phyloP scores from a whole-genome alignment of 2,797 vertebrate genomes.

The Prunella strophiata region DNA sequence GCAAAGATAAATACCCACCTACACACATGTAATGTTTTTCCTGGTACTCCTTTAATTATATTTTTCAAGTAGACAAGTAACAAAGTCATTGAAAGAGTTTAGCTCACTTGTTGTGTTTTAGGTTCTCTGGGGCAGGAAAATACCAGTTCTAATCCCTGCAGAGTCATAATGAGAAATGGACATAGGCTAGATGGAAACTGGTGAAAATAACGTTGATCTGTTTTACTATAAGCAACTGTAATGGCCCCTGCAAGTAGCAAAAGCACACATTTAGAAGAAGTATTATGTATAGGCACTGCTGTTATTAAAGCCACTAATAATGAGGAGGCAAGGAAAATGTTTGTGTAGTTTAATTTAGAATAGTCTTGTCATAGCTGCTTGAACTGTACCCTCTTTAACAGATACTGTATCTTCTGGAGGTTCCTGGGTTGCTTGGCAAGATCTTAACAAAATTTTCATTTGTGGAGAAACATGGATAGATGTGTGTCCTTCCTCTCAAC shows the following conservation, averaged over 20 bases:
- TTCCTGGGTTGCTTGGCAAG: neutral
- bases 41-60: neutral
- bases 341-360: neutral
- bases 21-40: neutral
- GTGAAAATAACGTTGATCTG: neutral
- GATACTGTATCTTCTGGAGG: neutral
- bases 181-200: neutral
- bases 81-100: neutral
- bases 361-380: neutral
- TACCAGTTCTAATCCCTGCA: neutral
- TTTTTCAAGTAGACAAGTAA: neutral
- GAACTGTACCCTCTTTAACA: neutral
- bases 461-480: neutral
- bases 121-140: neutral
- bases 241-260: neutral
- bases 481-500: neutral
- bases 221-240: neutral
- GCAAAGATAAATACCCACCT: neutral
- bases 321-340: neutral
- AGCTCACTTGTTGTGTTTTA: neutral
- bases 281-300: neutral
- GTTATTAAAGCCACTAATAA: slow-evolving; percentile 11
- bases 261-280: neutral
- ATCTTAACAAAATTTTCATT: slow-evolving; percentile 6
- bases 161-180: neutral